Base-by-base conservation (phyloP, 2,888 invertebrate species). In the Pterostichus niger region DNA sequence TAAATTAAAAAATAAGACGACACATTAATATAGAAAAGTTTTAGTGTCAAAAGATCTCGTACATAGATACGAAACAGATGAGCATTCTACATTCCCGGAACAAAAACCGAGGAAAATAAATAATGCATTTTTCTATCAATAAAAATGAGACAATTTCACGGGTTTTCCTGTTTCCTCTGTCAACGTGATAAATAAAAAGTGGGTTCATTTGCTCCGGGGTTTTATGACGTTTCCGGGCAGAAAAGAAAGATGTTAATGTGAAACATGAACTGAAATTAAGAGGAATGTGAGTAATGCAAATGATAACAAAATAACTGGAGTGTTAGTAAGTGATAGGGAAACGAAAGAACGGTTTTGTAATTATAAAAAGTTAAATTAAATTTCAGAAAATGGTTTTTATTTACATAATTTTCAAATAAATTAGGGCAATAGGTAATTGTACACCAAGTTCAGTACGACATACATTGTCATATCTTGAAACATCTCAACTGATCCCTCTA, bases 41-140 rank as follows among this genome's bases (percentile, higher is more conserved):
- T 24, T 3, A 24, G 2, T 24, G 40, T 40, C 40, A 1, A 40
- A 40, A 40, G 40, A 40, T 3, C 9, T 40, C 40, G 40, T 5
- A 40, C 40, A 40, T 40, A 40, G 7, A 40, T 40, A 40, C 3
- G 0, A 40, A 40, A 40, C 40, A 40, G 40, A 40, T 40, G 40
- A 6, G 9, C 40, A 9, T 40, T 40, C 40, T 9, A 1, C 40
- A 9, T 40, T 40, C 40, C 40, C 40, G 40, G 40, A 40, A 40
- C 40, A 24, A 40, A 40, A 40, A 64, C 64, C 31, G 11, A 35
- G 64, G n/a, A 33, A 59, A 35, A 64, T 64, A 64, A 64, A 64
- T 64, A 64, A 64, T 64, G 64, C 33, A 64, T 33, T 64, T 64
- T 64, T 64, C 64, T 64, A 64, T 64, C 64, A 64, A 64, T 64